Base-by-base conservation (phyloP, 2,888 invertebrate species). In the Apomyelois bistriatella region DNA sequence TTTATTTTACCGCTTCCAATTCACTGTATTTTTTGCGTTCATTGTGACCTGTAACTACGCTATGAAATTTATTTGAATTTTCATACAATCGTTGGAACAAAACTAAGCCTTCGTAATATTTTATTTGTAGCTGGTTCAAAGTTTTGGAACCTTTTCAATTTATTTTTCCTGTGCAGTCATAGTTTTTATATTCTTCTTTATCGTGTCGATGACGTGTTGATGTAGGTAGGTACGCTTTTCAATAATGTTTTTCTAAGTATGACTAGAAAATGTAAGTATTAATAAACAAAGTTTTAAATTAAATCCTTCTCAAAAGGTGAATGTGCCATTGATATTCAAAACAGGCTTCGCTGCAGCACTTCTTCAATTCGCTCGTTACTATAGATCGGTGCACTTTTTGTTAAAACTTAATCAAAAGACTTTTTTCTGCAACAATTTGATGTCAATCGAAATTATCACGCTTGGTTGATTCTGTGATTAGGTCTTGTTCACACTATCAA, bases 1-100 rank as follows among this genome's bases (percentile, higher is more conserved):
- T 74, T 75, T 70, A 70, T 76, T 73, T 72, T 66, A 63, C 42
- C 30, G 65, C 60, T 66, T 54, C 68, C 56, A 54, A 67, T 62
- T 70, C 65, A 53, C 58, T 48, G 57, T 59, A 65, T 68, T 74
- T 74, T 74, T 75, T 74, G 66, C 63, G 62, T 62, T 54, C 54
- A 51, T 56, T 57, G 59, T 61, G 65, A 67, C 64, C 58, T 53
- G 56, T 60, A 65, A 64, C 60, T 62, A 60, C 60, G 64, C 63
- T 30, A 48, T 64, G 68, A 68, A 70, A 62, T 62, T 55, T 56
- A 49, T 36, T 32, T 32, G 22, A 22, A 22, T 5, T 22, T 22
- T 5, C 22, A 22, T 22, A 22, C 22, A 22, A 22, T 30, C 4
- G 43, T 13, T 0, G 1, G 12, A 41, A 46, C n/a, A 41, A 17